Conservation (phyloP, 2,888 invertebrate species). For the Corbicula japonica region DNA sequence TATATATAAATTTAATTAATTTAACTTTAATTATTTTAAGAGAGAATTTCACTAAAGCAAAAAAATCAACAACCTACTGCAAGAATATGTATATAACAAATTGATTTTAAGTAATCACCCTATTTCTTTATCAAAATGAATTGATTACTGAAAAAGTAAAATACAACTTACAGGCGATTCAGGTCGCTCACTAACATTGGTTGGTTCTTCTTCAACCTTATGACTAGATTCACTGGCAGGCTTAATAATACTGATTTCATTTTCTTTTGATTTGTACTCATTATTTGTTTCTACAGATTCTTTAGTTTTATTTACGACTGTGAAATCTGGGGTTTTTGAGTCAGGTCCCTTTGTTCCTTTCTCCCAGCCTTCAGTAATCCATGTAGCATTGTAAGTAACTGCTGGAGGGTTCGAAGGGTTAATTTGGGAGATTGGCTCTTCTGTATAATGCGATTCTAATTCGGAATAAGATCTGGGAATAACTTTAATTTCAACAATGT, state of each 20-base stretch:
- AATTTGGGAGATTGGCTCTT: constrained; percentile 67
- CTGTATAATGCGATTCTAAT: constrained; percentile 70
- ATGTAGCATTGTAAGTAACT: constrained; percentile 61
- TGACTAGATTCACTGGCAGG: constrained; percentile 5
- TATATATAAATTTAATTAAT: too few relatives aligned
- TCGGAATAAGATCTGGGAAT: constrained; percentile 65
- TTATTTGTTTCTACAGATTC: constrained; percentile 16
- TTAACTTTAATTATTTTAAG: too few relatives aligned
- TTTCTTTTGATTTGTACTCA: constrained; percentile 12
- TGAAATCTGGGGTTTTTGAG: constrained; percentile 21
- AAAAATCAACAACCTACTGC: too few relatives aligned
- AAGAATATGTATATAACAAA: too few relatives aligned
- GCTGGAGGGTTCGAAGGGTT: constrained; percentile 56
- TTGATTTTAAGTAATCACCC: too few relatives aligned
- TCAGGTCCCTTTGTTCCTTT: constrained; percentile 34
- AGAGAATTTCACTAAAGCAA: too few relatives aligned
- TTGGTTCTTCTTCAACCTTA: constrained; percentile 2
- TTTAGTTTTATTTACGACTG: neutral
- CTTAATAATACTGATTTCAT: constrained; percentile 11
- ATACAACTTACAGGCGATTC: constrained; percentile 20
- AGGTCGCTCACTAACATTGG: neutral
- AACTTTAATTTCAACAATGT: constrained; percentile 61
- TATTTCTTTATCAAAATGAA: too few relatives aligned
- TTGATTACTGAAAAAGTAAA: neutral
- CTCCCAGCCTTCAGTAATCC: constrained; percentile 69